Conservation (phyloP, 2,113 vertebrate species). For the Corvus hawaiiensis region DNA sequence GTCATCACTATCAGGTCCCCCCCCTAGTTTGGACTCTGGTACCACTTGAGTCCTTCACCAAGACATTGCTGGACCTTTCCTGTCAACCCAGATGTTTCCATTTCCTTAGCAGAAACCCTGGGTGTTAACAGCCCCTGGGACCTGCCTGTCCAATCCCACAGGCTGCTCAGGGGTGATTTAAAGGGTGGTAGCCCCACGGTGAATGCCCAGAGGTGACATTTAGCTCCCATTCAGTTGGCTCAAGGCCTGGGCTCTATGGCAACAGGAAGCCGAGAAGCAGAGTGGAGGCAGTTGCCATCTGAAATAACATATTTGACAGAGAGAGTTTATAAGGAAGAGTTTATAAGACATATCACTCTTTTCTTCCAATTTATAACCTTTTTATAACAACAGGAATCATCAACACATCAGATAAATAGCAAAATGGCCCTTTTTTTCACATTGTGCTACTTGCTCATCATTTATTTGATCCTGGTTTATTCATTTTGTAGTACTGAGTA, state of each 20-base stretch:
- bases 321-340: background rate
- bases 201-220: background rate
- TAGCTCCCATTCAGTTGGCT: slow-evolving; percentile 4
- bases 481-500: background rate
- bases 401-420: background rate
- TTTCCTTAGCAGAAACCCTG: background rate
- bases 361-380: background rate
- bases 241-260: background rate
- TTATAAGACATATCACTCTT: background rate
- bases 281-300: background rate
- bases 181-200: background rate
- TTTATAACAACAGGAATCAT: background rate
- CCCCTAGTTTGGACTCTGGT: background rate
- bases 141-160: background rate
- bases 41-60: background rate
- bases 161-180: background rate
- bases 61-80: background rate
- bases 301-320: background rate
- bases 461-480: background rate
- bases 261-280: background rate
- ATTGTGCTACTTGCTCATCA: background rate
- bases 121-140: rapidly evolving
- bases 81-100: background rate
- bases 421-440: background rate
- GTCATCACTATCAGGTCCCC: background rate